A percentile compares a stretch with the other conserved stretches of the same genome.
These are phyloP conservation scores for Otis tarda DNA, from an alignment of 2,113 vertebrate species.

Conservation along the genomic window DNA sequence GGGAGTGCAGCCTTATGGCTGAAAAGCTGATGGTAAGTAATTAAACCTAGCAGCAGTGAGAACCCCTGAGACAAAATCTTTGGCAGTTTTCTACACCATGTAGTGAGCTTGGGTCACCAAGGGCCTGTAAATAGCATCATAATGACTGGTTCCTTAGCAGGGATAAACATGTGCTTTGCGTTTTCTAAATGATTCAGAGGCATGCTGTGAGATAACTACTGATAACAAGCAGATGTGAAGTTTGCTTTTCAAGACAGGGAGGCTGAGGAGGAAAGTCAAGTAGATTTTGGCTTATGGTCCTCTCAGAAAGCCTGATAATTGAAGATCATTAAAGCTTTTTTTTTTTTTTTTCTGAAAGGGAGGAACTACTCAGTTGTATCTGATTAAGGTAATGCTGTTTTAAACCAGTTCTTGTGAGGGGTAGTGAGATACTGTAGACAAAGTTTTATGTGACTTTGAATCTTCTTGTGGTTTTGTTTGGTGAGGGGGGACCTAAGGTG, in stretches of 20 bases:
- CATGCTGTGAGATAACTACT: slow-evolving; percentile 77
- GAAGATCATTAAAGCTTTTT: background rate
- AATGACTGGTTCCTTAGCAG: slow-evolving; percentile 73
- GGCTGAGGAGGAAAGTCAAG: slow-evolving; percentile 11
- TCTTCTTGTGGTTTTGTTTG: too few species aligned
- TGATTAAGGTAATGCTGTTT: background rate
- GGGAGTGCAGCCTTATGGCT: slow-evolving; percentile 5
- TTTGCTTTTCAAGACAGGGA: slow-evolving; percentile 67
- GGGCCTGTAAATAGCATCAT: slow-evolving; percentile 76
- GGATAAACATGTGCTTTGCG: slow-evolving; percentile 84
- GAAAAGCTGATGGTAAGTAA: slow-evolving; percentile 39
- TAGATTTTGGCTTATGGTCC: slow-evolving; percentile 43
- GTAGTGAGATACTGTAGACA: background rate
- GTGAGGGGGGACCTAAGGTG: too few species aligned
- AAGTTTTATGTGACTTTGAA: background rate
- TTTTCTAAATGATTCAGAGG: slow-evolving; percentile 79
- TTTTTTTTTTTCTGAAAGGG: background rate
- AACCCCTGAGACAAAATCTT: slow-evolving; percentile 44
- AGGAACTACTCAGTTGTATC: background rate
- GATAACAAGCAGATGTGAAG: slow-evolving; percentile 83
- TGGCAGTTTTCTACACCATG: slow-evolving; percentile 42
- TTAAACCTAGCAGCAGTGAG: slow-evolving; percentile 44
- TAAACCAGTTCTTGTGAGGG: background rate
- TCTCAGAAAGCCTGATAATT: background rate
- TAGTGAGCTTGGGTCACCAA: slow-evolving; percentile 59